A percentile compares a stretch with the other conserved stretches of the same genome.
phyloP scores from a whole-genome alignment of 2,888 invertebrate species.

The Mesodorylaimus sp. region DNA sequence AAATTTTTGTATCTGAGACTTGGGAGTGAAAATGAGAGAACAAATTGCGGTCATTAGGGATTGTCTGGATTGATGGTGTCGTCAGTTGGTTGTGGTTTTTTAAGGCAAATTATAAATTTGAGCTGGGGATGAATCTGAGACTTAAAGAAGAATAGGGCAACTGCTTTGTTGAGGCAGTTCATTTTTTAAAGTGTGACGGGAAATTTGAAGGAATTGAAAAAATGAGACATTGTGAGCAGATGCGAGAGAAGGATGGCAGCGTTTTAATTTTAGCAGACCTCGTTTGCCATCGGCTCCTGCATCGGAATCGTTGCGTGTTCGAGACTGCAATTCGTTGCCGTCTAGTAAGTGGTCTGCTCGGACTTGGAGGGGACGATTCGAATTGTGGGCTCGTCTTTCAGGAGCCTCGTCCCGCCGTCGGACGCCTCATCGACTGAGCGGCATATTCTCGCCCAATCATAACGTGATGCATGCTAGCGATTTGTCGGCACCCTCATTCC shows the following conservation, averaged over 20 bases:
- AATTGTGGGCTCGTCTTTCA: background rate
- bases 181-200: no score
- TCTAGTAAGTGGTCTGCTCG: background rate
- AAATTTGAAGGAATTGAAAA: no score
- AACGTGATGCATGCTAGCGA: background rate
- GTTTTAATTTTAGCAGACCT: conserved; percentile 3
- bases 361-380: background rate
- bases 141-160: no score
- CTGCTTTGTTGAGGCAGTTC: no score
- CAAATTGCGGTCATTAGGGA: no score
- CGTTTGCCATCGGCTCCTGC: conserved; percentile 8
- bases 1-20: no score
- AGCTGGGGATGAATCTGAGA: no score
- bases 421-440: background rate
- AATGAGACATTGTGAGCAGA: background rate
- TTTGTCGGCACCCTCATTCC: background rate
- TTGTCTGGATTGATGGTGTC: no score
- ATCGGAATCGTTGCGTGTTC: background rate
- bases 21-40: no score
- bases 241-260: no score
- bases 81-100: no score
- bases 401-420: background rate
- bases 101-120: no score
- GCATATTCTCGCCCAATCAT: background rate
- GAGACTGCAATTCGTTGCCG: background rate